Base-by-base conservation (phyloP, 1,140 invertebrate species). In the Drosophila saltans region DNA sequence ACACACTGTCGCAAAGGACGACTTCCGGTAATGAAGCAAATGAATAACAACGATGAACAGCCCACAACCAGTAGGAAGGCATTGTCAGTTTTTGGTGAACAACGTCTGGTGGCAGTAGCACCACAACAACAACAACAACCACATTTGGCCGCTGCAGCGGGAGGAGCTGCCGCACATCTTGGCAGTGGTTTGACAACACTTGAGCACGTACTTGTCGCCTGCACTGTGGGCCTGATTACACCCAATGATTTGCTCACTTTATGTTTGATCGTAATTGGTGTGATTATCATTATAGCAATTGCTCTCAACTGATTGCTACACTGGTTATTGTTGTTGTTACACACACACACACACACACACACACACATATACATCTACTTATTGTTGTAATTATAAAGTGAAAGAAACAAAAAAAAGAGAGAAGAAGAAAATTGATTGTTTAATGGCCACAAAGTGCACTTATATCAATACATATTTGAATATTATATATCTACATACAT, bases 231-330 rank as follows among this genome's bases (percentile, higher is more conserved):
- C 75, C 70, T 92, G 64, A 84, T 92, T 72, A 88, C 84, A 28
- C 83, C 90, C 28, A 91, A 90, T 91, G 95, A 96, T 93, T 93
- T 95, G 92, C 93, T 95, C 91, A 94, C 95, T 83, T 92, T 95
- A 82, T 93, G 95, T 81, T 94, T 95, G 91, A 93, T 96, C 84
- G 91, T 96, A 77, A 94, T 96, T 91, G 95, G 95, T 89, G 93
- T 95, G 81, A 93, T 95, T 83, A 95, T 95, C 74, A 94, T 96
- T 78, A 93, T 95, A 92, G 94, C 94, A 88, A 94, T 95, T 92
- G 90, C 88, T 59, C 82, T 91, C 70, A 66, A 57, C 74, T 89
- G 70, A 89, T 56, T 45, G 41, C 33, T 7, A 36, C 33, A 36
- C n/a, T 41, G 10, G 39, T 55, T 72, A 55, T 41, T 66, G 48